Percentiles rank a stretch among this genome's conserved stretches.
Evolutionary conservation across 2,797 vertebrate genomes (phyloP).

Genomic region (Fratercula arctica): DNA sequence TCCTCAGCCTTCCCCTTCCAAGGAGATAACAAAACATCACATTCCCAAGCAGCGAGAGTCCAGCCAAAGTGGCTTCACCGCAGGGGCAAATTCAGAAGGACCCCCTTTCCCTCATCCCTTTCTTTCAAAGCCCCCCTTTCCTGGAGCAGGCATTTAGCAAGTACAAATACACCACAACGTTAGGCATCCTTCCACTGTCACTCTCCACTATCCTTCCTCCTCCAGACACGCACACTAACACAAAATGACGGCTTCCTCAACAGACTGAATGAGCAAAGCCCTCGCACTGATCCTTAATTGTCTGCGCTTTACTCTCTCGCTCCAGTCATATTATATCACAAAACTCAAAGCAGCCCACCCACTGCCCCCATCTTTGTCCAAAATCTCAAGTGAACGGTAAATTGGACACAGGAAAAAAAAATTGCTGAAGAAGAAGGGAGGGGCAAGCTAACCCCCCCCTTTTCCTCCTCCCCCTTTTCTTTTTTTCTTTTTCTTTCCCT

Average conservation of each 20-base stretch:
- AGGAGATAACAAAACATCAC: constrained; percentile 6
- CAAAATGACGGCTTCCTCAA: constrained; percentile 81
- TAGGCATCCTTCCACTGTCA: constrained; percentile 77
- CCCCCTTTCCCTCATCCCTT: not conserved
- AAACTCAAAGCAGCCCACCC: constrained; percentile 71
- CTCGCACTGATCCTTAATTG: constrained; percentile 67
- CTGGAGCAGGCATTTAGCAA: constrained; percentile 61
- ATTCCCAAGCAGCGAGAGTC: not conserved
- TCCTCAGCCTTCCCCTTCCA: constrained; percentile 51
- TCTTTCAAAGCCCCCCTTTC: constrained; percentile 33
- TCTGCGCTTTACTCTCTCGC: constrained; percentile 36
- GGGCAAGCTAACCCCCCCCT: not conserved
- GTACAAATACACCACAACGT: constrained; percentile 72
- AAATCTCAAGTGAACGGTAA: constrained; percentile 61
- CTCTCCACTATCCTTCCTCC: constrained; percentile 73
- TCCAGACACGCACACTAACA: constrained; percentile 71
- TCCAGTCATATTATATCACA: constrained; percentile 44
- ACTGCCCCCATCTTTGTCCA: constrained; percentile 71
- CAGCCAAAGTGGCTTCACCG: not conserved
- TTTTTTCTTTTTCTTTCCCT: fast-evolving
- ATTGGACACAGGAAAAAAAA: not conserved
- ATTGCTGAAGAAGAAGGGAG: constrained; percentile 26
- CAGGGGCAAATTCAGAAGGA: constrained; percentile 1
- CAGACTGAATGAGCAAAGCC: constrained; percentile 72
- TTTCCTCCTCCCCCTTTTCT: not conserved